A percentile compares a stretch with the other conserved stretches of the same genome.
These are phyloP conservation scores for Astropecten irregularis DNA, from an alignment of 53 echinoderm and acorn worm species.

Conservation along the genomic window DNA sequence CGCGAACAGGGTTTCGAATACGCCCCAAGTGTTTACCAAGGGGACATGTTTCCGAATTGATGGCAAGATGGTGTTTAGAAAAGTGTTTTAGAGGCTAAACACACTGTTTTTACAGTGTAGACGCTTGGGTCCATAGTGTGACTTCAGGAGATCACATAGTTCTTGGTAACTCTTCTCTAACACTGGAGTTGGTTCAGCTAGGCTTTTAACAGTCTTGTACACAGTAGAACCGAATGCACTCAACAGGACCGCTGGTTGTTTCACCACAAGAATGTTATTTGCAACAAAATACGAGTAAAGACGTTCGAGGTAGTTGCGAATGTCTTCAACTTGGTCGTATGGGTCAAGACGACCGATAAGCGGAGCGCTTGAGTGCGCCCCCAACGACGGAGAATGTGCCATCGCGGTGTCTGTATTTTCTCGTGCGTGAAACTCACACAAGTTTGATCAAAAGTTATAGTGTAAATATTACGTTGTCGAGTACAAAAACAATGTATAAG, in stretches of 20 bases:
- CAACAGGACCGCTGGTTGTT: not conserved
- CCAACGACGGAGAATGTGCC: not conserved
- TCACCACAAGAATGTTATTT: not conserved
- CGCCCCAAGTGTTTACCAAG: too few relatives aligned
- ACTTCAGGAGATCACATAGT: not conserved
- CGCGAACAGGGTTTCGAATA: too few relatives aligned
- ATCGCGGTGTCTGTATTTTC: too few relatives aligned
- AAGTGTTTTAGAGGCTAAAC: too few relatives aligned
- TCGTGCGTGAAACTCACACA: not conserved
- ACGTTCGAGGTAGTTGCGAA: not conserved
- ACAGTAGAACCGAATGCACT: not conserved
- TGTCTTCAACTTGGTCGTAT: conserved; percentile 20
- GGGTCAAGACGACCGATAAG: not conserved
- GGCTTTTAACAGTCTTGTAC: not conserved
- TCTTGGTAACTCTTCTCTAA: not conserved
- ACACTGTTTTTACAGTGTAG: too few relatives aligned
- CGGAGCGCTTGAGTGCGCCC: too few relatives aligned
- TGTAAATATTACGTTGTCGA: not conserved
- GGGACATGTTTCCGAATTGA: too few relatives aligned
- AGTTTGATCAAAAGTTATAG: not conserved
- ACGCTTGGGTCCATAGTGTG: conserved; percentile 26
- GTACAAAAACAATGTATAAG: not conserved
- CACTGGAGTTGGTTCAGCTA: not conserved
- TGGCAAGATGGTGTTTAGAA: too few relatives aligned
- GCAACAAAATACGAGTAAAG: not conserved